A percentile compares a stretch with the other conserved stretches of the same genome.
phyloP scores from a whole-genome alignment of 1,140 invertebrate genomes.

The Myzus persicae region DNA sequence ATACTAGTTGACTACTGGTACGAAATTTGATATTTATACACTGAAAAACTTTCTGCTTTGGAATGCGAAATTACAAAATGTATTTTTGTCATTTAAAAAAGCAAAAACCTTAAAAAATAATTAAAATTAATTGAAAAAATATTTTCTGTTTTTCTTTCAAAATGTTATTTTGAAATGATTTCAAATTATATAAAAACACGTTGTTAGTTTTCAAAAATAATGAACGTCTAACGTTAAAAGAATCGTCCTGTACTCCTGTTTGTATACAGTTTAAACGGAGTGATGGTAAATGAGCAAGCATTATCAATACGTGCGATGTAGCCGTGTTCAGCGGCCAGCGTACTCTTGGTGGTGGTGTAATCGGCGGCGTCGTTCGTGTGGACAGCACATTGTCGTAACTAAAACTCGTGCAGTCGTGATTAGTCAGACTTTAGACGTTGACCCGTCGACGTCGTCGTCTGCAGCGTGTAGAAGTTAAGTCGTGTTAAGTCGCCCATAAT shows the following conservation, averaged over 20 bases:
- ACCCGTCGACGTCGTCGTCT: not conserved
- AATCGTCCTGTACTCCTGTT: not conserved
- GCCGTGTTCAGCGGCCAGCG: not conserved
- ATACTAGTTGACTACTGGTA: too few relatives aligned
- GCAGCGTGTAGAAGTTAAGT: not conserved
- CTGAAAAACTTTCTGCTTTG: not conserved
- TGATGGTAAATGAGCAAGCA: slow-evolving; percentile 19
- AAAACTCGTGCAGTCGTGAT: not conserved
- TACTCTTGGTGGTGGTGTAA: not conserved
- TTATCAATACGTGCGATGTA: too few relatives aligned
- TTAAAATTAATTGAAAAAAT: too few relatives aligned
- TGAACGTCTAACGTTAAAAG: not conserved
- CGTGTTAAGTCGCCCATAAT: not conserved
- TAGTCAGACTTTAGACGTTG: slow-evolving; percentile 52
- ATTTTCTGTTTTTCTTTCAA: too few relatives aligned
- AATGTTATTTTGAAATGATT: not conserved
- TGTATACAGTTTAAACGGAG: not conserved
- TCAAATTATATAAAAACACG: not conserved
- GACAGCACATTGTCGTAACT: not conserved
- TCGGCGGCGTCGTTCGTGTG: not conserved
- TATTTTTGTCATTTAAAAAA: not conserved
- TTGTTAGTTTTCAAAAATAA: not conserved
- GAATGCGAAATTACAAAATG: not conserved
- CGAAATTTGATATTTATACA: too few relatives aligned
- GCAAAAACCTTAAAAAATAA: not conserved